These are phyloP conservation scores for Drosophila limbata DNA, from an alignment of 2,888 invertebrate species.

Conservation along the genomic window DNA sequence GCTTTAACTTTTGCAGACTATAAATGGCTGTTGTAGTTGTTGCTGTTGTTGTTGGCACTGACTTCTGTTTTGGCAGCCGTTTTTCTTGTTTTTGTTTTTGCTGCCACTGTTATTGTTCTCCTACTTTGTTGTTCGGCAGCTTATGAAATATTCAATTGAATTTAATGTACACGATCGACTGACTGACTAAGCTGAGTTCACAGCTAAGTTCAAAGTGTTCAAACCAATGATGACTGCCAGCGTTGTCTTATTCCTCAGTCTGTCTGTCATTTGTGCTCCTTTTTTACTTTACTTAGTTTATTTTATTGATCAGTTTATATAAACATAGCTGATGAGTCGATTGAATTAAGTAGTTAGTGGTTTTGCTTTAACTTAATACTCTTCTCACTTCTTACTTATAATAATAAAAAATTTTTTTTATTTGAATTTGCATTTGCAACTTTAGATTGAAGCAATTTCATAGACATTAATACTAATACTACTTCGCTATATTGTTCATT, in stretches of 20 bases:
- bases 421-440: no score
- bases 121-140: constrained; percentile 61
- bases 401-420: neutral
- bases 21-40: constrained; percentile 38
- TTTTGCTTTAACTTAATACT: neutral
- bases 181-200: constrained; percentile 65
- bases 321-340: neutral
- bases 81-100: constrained; percentile 45
- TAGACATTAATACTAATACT: no score
- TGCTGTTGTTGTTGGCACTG: constrained; percentile 34
- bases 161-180: constrained; percentile 73
- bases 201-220: constrained; percentile 59
- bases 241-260: constrained; percentile 4
- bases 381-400: no score
- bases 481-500: no score
- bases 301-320: constrained; percentile 8
- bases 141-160: constrained; percentile 80
- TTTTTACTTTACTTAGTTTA: neutral
- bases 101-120: constrained; percentile 26
- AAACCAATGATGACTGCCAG: constrained; percentile 40
- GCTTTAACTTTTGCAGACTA: constrained; percentile 61
- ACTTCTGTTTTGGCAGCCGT: constrained; percentile 55
- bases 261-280: constrained; percentile 27
- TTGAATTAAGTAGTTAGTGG: no score
- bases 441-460: no score